A percentile compares a stretch with the other conserved stretches of the same genome.
Conservation (phyloP, 2,888 invertebrate genomes). For the Stratiomys singularior region DNA sequence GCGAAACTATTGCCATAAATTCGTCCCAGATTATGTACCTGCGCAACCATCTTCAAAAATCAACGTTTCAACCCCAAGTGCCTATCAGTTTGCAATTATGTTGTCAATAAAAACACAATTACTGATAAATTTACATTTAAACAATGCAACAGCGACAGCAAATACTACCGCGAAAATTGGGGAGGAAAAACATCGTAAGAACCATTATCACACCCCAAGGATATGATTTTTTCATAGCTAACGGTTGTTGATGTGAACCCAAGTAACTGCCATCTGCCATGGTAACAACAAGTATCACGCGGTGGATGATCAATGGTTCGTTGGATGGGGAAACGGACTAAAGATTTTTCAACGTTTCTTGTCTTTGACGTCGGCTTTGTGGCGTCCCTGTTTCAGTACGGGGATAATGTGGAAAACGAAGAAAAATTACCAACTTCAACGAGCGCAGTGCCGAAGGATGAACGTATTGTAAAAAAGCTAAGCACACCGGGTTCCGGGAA, state of each 20-base stretch:
- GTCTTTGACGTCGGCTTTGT: background rate
- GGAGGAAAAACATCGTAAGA: background rate
- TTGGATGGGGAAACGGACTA: background rate
- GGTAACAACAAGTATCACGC: background rate
- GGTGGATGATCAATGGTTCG: background rate
- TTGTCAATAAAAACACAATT: background rate
- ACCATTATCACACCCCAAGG: background rate
- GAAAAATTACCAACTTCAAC: background rate
- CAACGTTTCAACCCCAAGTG: too few relatives aligned
- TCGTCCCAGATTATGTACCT: too few relatives aligned
- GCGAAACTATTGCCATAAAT: too few relatives aligned
- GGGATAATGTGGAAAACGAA: background rate
- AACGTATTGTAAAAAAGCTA: too few relatives aligned
- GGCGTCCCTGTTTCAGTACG: background rate
- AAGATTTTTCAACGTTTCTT: too few relatives aligned
- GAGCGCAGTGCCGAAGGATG: background rate
- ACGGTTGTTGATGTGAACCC: background rate
- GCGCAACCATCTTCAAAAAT: too few relatives aligned
- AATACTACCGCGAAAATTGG: background rate
- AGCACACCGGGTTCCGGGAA: too few relatives aligned
- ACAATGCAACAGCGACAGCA: background rate
- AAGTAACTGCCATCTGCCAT: background rate
- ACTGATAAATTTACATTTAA: background rate
- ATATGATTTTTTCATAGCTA: background rate
- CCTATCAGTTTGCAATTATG: too few relatives aligned